Base-by-base conservation (phyloP, 2,797 vertebrate species). In the Argya squamiceps region DNA sequence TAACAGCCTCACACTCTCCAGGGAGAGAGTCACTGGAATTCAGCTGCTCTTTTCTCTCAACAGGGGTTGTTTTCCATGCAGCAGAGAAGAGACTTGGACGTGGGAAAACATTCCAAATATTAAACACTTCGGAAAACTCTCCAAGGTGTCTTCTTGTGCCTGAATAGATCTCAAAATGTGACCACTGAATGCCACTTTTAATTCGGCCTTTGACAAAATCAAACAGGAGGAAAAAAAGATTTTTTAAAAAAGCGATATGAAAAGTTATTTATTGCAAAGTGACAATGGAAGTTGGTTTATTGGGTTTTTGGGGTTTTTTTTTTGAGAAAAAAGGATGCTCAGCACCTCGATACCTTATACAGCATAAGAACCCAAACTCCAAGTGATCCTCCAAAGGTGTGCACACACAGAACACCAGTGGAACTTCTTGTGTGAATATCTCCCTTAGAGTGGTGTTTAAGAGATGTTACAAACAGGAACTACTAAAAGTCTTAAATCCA, bases 51-150 rank as follows among this genome's bases (percentile, higher is more conserved):
- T n/a, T 75, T 53, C 81, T 89, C 92, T 81, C 77, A 53, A 39
- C 81, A 75, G 89, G 77, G 18, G 5, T 34, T 87, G 46, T 73
- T 95, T 84, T 71, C 62, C 7, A 11, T n/a, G 62, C 53, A 44
- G 19, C 2, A 81, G 13, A 41, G 27, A 80, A 56, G 20, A 83
- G 58, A 60, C 26, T 52, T 34, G 52, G 41, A 75, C 6, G 2
- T 78, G 65, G 53, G 70, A 81, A 96, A 91, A 86, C 58, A 88
- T 77, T 81, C 69, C 56, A 84, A 86, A 52, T 63, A 80, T 16
- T 41, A 52, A 46, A 46, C 1, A 0, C 24, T 70, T 78, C 44
- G 70, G 49, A 78, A 85, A 91, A 37, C 15, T 62, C 37, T 67
- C 56, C 4, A 7, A 76, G 16, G 36, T 82, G 29, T 26, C 69